phyloP scores from a whole-genome alignment of 2,113 vertebrate species.

The Dromiciops gliroides region DNA sequence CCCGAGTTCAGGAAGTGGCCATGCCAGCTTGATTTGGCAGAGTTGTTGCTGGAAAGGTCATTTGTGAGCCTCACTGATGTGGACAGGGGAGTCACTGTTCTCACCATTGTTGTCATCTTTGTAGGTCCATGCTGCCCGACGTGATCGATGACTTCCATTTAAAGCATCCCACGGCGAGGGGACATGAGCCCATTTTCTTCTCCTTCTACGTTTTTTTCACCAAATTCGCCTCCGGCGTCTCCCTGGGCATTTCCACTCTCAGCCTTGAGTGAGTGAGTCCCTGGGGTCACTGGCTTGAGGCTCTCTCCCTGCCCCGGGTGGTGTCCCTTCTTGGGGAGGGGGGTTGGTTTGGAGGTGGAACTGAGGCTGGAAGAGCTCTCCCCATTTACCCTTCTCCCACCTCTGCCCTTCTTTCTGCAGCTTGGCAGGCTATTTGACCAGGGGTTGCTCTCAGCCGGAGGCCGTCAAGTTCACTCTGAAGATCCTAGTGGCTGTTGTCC shows the following conservation, averaged over 20 bases:
- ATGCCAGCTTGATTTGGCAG: neutral
- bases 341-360: too few relatives aligned
- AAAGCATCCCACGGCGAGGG: conserved; percentile 86
- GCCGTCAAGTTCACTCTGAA: conserved; percentile 90
- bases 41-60: neutral
- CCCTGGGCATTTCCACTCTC: conserved; percentile 94
- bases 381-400: neutral
- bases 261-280: conserved; percentile 85
- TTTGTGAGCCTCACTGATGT: neutral
- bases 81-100: neutral
- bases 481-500: conserved; percentile 90
- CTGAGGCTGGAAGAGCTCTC: neutral
- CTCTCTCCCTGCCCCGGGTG: neutral
- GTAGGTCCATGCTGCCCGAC: conserved; percentile 97
- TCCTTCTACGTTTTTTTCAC: conserved; percentile 98
- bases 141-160: conserved; percentile 96
- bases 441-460: conserved; percentile 88
- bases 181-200: conserved; percentile 96
- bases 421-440: conserved; percentile 92
- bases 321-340: neutral
- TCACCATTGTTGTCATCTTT: neutral
- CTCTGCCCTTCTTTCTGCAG: conserved; percentile 78
- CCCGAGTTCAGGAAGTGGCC: neutral
- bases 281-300: neutral
- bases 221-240: conserved; percentile 95